Evolutionary conservation across 2,113 vertebrate species (phyloP).

Genomic region (Actenoides hombroni): DNA sequence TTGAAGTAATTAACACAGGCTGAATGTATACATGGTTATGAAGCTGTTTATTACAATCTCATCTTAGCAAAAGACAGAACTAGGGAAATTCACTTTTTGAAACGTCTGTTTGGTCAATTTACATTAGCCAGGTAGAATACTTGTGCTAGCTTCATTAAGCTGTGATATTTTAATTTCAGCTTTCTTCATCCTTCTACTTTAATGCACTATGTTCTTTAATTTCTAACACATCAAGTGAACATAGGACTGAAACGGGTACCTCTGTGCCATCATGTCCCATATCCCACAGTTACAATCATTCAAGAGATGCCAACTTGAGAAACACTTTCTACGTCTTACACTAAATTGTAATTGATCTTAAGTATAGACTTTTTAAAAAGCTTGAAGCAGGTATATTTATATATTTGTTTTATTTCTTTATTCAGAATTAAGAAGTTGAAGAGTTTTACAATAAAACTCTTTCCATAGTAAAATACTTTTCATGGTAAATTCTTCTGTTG

Average conservation of each 20-base stretch:
- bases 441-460: not conserved
- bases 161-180: not conserved
- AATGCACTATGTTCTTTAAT: not conserved
- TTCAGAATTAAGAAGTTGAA: not conserved
- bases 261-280: not conserved
- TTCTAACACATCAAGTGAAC: not conserved
- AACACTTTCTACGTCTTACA: not conserved
- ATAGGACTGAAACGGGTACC: not conserved
- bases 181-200: not conserved
- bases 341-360: not conserved
- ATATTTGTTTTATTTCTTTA: not conserved
- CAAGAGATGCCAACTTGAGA: not conserved
- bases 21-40: not conserved
- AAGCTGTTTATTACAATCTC: not conserved
- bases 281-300: not conserved
- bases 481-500: not conserved
- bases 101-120: not conserved
- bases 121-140: not conserved
- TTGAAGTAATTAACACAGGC: not conserved
- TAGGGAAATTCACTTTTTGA: not conserved
- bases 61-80: not conserved
- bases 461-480: not conserved
- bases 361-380: not conserved
- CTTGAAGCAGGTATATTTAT: not conserved
- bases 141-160: not conserved